These are phyloP conservation scores for Zosterops borbonicus DNA, from an alignment of 2,113 vertebrate species.

Conservation along the genomic window DNA sequence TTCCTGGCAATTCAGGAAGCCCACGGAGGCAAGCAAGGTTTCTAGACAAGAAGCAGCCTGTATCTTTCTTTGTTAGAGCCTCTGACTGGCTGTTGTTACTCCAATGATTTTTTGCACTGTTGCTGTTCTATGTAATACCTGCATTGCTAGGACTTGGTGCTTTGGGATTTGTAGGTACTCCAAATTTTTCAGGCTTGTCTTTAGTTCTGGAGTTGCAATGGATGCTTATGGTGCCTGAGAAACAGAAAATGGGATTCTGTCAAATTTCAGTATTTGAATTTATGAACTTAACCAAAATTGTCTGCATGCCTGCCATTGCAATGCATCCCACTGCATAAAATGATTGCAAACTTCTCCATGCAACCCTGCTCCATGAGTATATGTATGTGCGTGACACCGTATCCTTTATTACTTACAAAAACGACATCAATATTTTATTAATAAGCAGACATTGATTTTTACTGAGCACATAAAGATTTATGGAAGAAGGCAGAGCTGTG, in stretches of 20 bases:
- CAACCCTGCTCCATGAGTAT: neutral
- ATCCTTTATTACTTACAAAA: slow-evolving; percentile 13
- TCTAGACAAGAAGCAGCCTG: neutral
- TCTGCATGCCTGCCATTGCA: neutral
- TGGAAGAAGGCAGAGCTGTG: neutral
- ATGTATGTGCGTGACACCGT: neutral
- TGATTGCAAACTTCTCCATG: neutral
- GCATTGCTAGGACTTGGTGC: neutral
- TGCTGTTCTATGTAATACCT: neutral
- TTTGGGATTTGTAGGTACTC: neutral
- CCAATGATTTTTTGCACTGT: neutral
- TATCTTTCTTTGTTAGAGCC: neutral
- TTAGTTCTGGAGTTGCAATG: neutral
- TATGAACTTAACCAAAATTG: slow-evolving; percentile 13
- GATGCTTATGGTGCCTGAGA: neutral
- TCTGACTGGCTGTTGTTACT: neutral
- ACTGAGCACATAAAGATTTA: slow-evolving; percentile 43
- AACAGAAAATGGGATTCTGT: slow-evolving; percentile 44
- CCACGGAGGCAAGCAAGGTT: neutral
- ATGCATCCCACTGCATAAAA: neutral
- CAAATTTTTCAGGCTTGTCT: neutral
- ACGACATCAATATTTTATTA: slow-evolving; percentile 34
- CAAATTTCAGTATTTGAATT: slow-evolving; percentile 32
- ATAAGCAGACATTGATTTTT: slow-evolving; percentile 61
- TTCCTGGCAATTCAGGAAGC: neutral